Evolutionary conservation across 1,140 invertebrate genomes (phyloP).

Genomic region (Brachionus paranguensis): DNA sequence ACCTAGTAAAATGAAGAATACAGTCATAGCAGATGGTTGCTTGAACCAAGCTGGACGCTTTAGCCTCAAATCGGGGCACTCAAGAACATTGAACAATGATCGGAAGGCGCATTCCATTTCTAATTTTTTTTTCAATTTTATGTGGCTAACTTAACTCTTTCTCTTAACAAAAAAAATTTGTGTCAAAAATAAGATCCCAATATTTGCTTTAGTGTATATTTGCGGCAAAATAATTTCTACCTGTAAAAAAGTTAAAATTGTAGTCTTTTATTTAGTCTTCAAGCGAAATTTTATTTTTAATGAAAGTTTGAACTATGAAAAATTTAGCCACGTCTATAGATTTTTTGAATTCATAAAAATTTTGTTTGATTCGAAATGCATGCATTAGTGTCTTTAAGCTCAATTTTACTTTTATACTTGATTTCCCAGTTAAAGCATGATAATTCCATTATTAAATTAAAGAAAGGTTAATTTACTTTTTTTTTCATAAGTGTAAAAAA

Average conservation of each 20-base stretch:
- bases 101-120: constrained; percentile 71
- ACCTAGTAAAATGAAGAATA: constrained; percentile 78
- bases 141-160: not conserved
- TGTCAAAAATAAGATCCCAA: not conserved
- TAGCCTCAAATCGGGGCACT: constrained; percentile 84
- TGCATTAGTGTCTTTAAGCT: too few species aligned
- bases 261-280: not conserved
- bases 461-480: too few species aligned
- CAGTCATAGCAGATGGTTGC: constrained; percentile 83
- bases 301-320: not conserved
- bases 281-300: not conserved
- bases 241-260: not conserved
- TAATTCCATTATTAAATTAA: too few species aligned
- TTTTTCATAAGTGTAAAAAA: too few species aligned
- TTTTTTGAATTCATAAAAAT: too few species aligned
- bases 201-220: not conserved
- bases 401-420: too few species aligned
- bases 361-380: too few species aligned
- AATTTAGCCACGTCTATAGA: too few species aligned
- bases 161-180: not conserved
- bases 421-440: too few species aligned
- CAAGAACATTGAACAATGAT: constrained; percentile 73
- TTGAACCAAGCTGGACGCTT: constrained; percentile 83
- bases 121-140: not conserved
- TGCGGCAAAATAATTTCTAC: not conserved